Evolutionary conservation across 2,797 vertebrate genomes (phyloP), one percentile per base, ranked within the genome.

Genomic region (Mormyrops boulengeri): DNA sequence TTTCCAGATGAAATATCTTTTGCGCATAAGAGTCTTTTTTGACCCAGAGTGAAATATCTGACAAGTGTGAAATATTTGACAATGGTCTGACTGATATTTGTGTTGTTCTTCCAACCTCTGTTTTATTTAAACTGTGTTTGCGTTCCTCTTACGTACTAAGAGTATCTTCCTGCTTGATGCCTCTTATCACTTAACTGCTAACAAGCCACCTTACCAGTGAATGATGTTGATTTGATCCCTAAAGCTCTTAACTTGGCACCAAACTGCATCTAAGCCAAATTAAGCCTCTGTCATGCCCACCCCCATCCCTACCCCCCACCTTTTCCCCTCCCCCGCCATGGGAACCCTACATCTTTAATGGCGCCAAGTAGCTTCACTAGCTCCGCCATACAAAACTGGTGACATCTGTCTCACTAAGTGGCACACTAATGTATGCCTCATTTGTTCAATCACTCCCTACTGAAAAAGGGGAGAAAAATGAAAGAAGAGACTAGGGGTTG

Each of bases 301-400:
- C 92, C 94, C 92, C 55, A 34, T 90, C 92, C 94, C 92, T 7
- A 19, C 95, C 93, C 47, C 93, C 93, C 93, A 94, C 96, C 94
- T 34, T 57, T 94, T 94, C 93, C 94, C 95, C 92, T 88, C 88
- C 87, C 91, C 88, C 85, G 91, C 94, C 95, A 95, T 95, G 95
- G 95, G 95, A 96, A 96, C 94, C 93, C 92, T 96, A 94, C 94
- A 96, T 95, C 94, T 96, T 96, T 96, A 96, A 96, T 96, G 96
- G 95, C 93, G 93, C 94, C 90, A 93, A 93, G 95, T 94, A 92
- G 94, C 93, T 94, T 92, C 89, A 92, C 89, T 87, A 90, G 91
- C 93, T 94, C 94, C 94, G 90, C 91, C 90, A 91, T 93, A 96
- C 95, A 96, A 96, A 96, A 96, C 95, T 94, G 91, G 93, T 94